Evolutionary conservation across 2,797 vertebrate genomes (phyloP), one percentile per base, ranked within the genome.

Genomic region (Sebastes hopkinsi): DNA sequence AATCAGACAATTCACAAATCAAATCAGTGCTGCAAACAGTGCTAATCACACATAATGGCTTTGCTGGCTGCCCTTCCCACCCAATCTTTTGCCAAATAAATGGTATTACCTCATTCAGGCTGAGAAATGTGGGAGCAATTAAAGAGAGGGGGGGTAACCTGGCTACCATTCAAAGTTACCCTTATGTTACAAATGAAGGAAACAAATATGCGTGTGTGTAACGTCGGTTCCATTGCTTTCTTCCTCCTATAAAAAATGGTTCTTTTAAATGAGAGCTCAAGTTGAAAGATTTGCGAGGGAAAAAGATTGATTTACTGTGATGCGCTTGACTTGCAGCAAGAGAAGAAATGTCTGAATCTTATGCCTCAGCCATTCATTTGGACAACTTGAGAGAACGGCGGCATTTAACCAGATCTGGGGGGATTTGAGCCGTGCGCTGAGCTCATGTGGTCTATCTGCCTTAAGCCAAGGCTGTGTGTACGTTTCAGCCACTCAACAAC

Each of bases 121-220:
- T 30, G 72, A 92, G 90, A 92, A 94, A 93, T 92, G 92, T 96
- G 96, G 93, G 95, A 95, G 88, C 93, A 94, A 94, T 96, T 95
- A 96, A 91, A 88, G 75, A 65, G 81, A 62, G 66, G 25, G 74
- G 78, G 46, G 84, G 82, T 80, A 79, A 89, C 82, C 81, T 91
- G 90, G 92, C 92, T 80, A 92, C 87, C 78, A 85, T 78, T 94
- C 93, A 93, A 88, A 92, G 84, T 90, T 10, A 89, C 80, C 88
- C 83, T 84, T 22, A 81, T 73, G 75, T 77, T 86, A 68, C 77
- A 87, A 87, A 91, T 82, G 80, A 88, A 78, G 89, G 72, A 87
- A 88, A 90, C 75, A 88, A 92, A 91, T 86, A 72, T 89, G 84
- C 4, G 25, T 77, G 80, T 78, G 69, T 74, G 29, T 84, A 61